These are phyloP conservation scores for Prionailurus bengalensis DNA, from an alignment of 2,113 vertebrate species.

Conservation along the genomic window DNA sequence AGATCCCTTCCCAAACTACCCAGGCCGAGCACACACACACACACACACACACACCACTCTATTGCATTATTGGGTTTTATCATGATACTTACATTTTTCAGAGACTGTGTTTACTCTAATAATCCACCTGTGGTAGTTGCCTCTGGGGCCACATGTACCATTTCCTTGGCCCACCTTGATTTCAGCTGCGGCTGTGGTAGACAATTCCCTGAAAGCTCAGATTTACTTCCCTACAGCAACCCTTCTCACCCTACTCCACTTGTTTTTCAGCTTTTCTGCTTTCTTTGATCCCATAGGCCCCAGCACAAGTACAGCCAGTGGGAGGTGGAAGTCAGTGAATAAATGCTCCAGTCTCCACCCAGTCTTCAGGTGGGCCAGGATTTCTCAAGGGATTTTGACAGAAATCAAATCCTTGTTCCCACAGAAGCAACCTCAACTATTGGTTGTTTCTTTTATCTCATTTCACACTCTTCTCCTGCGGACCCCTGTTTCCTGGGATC, in stretches of 20 bases:
- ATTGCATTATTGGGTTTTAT: background rate
- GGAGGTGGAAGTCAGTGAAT: background rate
- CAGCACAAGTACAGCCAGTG: background rate
- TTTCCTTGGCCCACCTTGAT: background rate
- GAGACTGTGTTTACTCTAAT: background rate
- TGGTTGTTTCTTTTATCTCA: background rate
- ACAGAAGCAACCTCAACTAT: background rate
- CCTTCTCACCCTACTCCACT: background rate
- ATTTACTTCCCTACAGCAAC: background rate
- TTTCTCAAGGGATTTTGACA: background rate
- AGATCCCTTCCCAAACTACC: background rate
- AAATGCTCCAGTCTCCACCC: background rate
- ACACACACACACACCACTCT: background rate
- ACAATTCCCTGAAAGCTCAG: background rate
- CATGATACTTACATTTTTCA: background rate
- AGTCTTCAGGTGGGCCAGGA: background rate
- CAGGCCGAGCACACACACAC: background rate
- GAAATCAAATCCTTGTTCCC: background rate
- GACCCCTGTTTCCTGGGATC: background rate
- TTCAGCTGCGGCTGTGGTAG: background rate
- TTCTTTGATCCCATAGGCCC: background rate
- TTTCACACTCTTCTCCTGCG: background rate
- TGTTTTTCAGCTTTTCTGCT: conserved; percentile 1
- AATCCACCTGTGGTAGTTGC: background rate
- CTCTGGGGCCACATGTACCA: background rate